Evolutionary conservation across 2,888 invertebrate species (phyloP).

Genomic region (Leptura quadrifasciata): DNA sequence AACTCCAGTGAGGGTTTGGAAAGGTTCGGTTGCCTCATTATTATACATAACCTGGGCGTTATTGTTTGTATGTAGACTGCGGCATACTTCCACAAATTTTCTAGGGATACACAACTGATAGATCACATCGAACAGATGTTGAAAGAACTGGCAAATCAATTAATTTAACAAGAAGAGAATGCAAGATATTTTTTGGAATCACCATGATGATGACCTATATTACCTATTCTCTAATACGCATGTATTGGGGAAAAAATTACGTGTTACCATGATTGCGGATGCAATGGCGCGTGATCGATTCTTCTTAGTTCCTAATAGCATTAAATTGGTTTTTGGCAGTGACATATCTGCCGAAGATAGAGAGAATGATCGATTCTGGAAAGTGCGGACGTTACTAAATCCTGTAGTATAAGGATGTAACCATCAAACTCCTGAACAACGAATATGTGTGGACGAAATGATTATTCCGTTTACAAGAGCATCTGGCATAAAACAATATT

Average conservation of each 20-base stretch:
- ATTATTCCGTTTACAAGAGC: conserved; percentile 14
- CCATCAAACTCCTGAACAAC: conserved; percentile 6
- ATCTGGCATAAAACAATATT: conserved; percentile 9
- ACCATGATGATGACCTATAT: background rate
- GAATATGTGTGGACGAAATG: conserved; percentile 6
- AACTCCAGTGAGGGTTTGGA: too few species aligned
- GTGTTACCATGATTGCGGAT: conserved; percentile 2
- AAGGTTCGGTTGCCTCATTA: too few species aligned
- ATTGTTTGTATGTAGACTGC: too few species aligned
- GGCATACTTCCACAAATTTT: too few species aligned
- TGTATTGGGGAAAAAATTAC: conserved; percentile 4
- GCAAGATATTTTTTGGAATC: conserved; percentile 15
- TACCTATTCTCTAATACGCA: background rate
- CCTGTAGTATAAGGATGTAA: background rate
- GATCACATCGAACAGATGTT: too few species aligned
- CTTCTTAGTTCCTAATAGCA: background rate
- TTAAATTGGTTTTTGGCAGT: background rate
- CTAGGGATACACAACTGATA: too few species aligned
- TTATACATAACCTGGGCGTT: too few species aligned
- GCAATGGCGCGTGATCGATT: conserved; percentile 6
- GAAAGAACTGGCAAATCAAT: too few species aligned
- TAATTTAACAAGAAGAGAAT: conserved; percentile 4
- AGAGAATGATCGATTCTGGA: too few species aligned
- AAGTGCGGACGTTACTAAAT: background rate
- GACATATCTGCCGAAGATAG: too few species aligned